Evolutionary conservation across 1,140 invertebrate species (phyloP).

Genomic region (Plutomurus gul): DNA sequence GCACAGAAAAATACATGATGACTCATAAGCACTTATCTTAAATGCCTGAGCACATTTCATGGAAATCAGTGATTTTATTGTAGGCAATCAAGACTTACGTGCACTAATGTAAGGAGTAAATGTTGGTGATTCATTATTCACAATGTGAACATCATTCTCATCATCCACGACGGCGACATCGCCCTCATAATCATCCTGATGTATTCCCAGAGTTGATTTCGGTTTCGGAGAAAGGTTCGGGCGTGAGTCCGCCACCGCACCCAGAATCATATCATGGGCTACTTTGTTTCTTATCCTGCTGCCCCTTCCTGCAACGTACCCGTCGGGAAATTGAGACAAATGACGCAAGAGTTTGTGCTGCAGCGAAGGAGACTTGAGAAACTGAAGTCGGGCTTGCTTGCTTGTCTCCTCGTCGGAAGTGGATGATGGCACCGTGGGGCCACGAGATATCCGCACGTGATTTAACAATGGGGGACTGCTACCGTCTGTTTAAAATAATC

Average conservation of each 20-base stretch:
- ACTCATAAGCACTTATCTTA: not conserved
- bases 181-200: not conserved
- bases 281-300: not conserved
- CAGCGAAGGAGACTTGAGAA: constrained; percentile 39
- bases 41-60: not conserved
- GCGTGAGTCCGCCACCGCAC: not conserved
- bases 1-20: not conserved
- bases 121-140: constrained; percentile 9
- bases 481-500: constrained; percentile 33
- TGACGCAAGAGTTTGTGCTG: constrained; percentile 41
- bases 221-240: not conserved
- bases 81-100: constrained; percentile 33
- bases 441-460: constrained; percentile 38
- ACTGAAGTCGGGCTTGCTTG: not conserved
- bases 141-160: constrained; percentile 8
- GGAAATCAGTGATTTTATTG: not conserved
- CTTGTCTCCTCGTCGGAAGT: not conserved
- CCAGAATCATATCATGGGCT: not conserved
- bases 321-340: constrained; percentile 10
- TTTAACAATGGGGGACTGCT: constrained; percentile 25
- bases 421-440: not conserved
- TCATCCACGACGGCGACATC: not conserved
- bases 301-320: not conserved
- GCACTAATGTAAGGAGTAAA: constrained; percentile 48
- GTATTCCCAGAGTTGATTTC: not conserved